Percentiles rank a stretch among this genome's conserved stretches.
Evolutionary conservation across 2,888 invertebrate species (phyloP).

Genomic region (Melanophora roralis): DNA sequence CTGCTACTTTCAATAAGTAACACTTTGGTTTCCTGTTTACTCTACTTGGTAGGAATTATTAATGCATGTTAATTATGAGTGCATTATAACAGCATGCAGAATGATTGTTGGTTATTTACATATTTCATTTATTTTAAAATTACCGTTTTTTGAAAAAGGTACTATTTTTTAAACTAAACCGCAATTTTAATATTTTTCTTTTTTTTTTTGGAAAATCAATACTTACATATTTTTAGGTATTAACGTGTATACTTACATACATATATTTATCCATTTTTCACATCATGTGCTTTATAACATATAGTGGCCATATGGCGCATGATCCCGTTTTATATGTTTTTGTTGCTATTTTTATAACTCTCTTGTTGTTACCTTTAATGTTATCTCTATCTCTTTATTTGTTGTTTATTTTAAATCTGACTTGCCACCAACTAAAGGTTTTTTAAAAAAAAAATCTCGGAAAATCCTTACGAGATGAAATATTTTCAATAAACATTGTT

Average conservation of each 20-base stretch:
- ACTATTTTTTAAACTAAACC: constrained; percentile 29
- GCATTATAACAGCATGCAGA: too few relatives aligned
- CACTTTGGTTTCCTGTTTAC: constrained; percentile 37
- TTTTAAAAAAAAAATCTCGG: too few relatives aligned
- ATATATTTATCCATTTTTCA: neutral
- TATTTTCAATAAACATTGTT: too few relatives aligned
- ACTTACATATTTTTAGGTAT: too few relatives aligned
- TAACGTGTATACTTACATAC: neutral
- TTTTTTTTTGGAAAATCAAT: constrained; percentile 54
- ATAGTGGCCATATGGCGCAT: constrained; percentile 50
- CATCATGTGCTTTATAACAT: neutral
- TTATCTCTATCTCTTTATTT: constrained; percentile 20
- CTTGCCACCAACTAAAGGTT: too few relatives aligned
- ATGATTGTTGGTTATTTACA: too few relatives aligned
- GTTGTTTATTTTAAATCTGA: neutral
- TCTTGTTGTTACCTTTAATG: too few relatives aligned
- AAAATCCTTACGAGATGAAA: too few relatives aligned
- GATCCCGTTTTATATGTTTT: constrained; percentile 34
- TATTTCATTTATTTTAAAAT: too few relatives aligned
- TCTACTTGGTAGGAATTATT: neutral
- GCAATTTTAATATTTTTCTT: constrained; percentile 22
- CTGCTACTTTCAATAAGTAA: constrained; percentile 23
- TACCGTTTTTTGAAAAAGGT: too few relatives aligned
- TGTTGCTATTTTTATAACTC: too few relatives aligned
- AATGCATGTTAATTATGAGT: too few relatives aligned